Percentiles rank a stretch among this genome's conserved stretches.
Evolutionary conservation across 2,113 vertebrate genomes (phyloP).

Genomic region (Ornithorhynchus anatinus): DNA sequence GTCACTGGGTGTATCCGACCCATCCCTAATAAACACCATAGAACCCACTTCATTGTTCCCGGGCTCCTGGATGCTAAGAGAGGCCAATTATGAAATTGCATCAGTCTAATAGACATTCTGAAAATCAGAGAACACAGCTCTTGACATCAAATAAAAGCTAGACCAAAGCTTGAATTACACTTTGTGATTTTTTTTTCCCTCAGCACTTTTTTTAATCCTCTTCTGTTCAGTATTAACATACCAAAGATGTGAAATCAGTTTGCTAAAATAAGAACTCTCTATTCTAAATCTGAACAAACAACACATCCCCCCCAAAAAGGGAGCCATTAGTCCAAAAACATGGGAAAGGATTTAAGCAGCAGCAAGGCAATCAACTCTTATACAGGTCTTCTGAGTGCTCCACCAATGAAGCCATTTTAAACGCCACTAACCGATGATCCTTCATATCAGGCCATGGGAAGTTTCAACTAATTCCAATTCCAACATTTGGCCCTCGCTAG

Average conservation of each 20-base stretch:
- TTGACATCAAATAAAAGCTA: neutral
- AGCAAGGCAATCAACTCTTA: neutral
- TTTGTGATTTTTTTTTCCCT: neutral
- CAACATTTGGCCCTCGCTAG: conserved; percentile 25
- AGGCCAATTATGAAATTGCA: conserved; percentile 33
- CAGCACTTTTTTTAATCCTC: too few relatives aligned
- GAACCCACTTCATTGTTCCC: conserved; percentile 36
- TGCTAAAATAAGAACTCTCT: neutral
- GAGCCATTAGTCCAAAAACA: neutral
- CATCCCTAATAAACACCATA: conserved; percentile 24
- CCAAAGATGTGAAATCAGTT: neutral
- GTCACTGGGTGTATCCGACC: neutral
- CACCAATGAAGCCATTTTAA: neutral
- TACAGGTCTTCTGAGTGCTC: neutral
- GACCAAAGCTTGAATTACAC: neutral
- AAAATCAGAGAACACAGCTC: neutral
- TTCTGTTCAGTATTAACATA: too few relatives aligned
- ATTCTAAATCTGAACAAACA: neutral
- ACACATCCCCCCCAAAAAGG: neutral
- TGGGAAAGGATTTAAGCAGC: neutral
- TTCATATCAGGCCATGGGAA: neutral
- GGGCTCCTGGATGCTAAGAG: neutral
- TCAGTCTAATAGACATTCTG: neutral
- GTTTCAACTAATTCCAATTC: conserved; percentile 11
- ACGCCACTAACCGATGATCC: neutral